A percentile compares a stretch with the other conserved stretches of the same genome.
These are phyloP conservation scores for Castor canadensis DNA, from an alignment of 2,113 vertebrate species.

Conservation along the genomic window DNA sequence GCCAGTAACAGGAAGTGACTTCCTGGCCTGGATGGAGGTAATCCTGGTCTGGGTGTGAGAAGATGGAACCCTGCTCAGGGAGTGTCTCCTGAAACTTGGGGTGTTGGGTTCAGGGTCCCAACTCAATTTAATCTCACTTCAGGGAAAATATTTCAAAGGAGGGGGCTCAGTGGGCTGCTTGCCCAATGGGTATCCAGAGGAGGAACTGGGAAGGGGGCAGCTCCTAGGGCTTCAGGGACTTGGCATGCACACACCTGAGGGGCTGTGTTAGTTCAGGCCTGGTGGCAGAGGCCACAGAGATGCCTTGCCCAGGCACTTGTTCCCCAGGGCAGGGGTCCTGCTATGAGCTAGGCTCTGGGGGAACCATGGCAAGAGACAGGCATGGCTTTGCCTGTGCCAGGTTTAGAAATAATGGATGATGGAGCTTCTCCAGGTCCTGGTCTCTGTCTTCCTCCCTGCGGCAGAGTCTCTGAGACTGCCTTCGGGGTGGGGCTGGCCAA, in stretches of 20 bases:
- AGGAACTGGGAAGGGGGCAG: accelerated
- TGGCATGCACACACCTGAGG: not conserved
- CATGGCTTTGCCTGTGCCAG: not conserved
- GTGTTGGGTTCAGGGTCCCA: not conserved
- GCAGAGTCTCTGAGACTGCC: not conserved
- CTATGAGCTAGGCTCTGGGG: not conserved
- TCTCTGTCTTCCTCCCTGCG: not conserved
- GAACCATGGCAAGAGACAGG: not conserved
- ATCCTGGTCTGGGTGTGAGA: not conserved
- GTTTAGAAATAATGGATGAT: not conserved
- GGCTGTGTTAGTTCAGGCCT: too few species aligned
- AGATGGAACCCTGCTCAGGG: not conserved
- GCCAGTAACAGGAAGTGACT: not conserved
- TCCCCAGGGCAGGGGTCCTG: not conserved
- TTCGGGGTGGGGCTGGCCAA: not conserved
- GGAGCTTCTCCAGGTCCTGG: not conserved
- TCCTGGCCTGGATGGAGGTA: too few species aligned
- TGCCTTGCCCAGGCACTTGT: not conserved
- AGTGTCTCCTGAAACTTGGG: accelerated
- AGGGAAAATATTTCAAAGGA: too few species aligned
- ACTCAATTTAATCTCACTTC: not conserved
- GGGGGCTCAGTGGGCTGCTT: too few species aligned
- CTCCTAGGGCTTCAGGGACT: not conserved
- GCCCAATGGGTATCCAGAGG: not conserved
- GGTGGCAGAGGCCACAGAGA: too few species aligned